Conservation (phyloP, 2,113 vertebrate species). For the Eptesicus fuscus region DNA sequence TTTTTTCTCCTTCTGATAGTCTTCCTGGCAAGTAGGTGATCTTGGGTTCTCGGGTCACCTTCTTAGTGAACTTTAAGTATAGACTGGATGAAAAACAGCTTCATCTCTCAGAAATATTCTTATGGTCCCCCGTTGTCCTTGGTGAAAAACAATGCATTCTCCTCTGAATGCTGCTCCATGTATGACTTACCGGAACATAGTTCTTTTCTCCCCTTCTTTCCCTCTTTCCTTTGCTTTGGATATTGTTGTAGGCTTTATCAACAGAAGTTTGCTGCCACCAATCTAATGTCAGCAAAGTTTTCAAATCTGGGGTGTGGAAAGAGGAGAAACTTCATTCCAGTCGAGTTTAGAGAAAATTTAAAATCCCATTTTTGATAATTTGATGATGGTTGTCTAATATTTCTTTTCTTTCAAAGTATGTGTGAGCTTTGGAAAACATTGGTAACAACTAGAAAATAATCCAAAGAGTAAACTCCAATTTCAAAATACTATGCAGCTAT, state of each 20-base stretch:
- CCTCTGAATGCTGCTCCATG: neutral
- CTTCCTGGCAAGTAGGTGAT: neutral
- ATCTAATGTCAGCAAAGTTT: neutral
- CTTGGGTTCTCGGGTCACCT: neutral
- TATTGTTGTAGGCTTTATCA: neutral
- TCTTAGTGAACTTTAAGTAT: neutral
- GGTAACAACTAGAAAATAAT: neutral
- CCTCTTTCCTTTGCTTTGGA: neutral
- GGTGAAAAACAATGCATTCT: neutral
- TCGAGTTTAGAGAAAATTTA: neutral
- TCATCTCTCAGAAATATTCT: neutral
- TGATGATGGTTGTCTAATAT: neutral
- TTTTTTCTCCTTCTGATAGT: neutral
- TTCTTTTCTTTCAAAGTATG: neutral
- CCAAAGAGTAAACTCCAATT: neutral
- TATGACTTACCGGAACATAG: neutral
- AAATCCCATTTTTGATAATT: neutral
- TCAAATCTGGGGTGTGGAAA: neutral
- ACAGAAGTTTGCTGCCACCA: neutral
- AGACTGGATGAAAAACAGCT: neutral
- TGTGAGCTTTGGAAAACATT: neutral
- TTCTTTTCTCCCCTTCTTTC: rapidly evolving
- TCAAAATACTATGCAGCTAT: neutral
- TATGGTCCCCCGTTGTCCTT: rapidly evolving
- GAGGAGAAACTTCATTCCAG: neutral